Percentiles rank a stretch among this genome's conserved stretches.
Evolutionary conservation across 2,888 invertebrate species (phyloP).

Genomic region (Diadegma fenestrale): DNA sequence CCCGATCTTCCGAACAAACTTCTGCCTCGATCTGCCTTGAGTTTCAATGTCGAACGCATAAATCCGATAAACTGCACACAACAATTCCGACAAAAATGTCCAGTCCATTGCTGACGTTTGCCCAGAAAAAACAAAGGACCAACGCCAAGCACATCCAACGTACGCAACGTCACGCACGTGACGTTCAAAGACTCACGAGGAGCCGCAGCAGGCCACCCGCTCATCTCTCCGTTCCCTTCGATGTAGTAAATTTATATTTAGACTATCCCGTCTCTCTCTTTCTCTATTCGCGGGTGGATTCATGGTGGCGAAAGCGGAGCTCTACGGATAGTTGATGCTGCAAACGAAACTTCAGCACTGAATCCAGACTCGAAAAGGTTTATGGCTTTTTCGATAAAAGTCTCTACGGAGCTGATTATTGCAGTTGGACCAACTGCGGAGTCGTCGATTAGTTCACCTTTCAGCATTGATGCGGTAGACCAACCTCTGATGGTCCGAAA

Average conservation of each 20-base stretch:
- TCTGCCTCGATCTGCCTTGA: conserved; percentile 11
- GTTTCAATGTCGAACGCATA: not conserved
- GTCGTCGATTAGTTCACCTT: not conserved
- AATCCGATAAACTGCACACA: not conserved
- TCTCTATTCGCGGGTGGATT: conserved; percentile 39
- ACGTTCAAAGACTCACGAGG: conserved; percentile 56
- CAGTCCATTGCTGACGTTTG: not conserved
- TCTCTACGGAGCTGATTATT: not conserved
- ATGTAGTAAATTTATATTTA: conserved; percentile 65
- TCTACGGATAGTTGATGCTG: not conserved
- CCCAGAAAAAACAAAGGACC: not conserved
- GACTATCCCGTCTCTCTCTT: conserved; percentile 11
- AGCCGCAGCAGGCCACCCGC: conserved; percentile 53
- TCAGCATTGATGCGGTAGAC: not conserved
- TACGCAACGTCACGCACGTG: conserved; percentile 64
- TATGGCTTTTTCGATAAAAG: not conserved
- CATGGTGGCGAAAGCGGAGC: conserved; percentile 54
- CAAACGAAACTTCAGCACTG: not conserved
- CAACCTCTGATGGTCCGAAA: not conserved
- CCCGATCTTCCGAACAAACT: conserved; percentile 20
- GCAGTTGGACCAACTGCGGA: not conserved
- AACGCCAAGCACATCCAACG: conserved; percentile 24
- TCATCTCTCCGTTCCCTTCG: conserved; percentile 20
- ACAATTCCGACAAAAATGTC: not conserved
- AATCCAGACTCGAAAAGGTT: not conserved